These are phyloP conservation scores for Callaeas wilsoni DNA, from an alignment of 2,113 vertebrate species.

Conservation along the genomic window DNA sequence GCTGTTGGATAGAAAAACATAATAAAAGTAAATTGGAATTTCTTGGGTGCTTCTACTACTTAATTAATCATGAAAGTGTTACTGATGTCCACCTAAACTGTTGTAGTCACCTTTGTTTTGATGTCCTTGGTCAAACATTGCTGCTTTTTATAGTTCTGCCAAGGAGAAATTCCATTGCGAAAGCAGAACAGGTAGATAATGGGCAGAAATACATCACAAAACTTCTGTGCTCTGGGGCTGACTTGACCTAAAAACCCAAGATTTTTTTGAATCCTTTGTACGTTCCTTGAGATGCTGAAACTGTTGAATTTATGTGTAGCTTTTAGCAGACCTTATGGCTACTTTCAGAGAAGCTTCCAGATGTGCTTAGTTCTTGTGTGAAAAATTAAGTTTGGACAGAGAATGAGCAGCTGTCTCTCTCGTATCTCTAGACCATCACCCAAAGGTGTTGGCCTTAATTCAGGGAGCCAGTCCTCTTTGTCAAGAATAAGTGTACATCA, in stretches of 20 bases:
- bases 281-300: neutral
- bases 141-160: neutral
- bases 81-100: neutral
- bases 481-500: neutral
- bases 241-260: neutral
- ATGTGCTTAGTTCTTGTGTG: neutral
- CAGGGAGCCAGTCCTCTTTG: neutral
- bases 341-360: neutral
- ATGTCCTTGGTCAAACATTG: neutral
- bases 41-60: neutral
- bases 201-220: neutral
- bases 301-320: neutral
- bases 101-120: neutral
- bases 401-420: neutral
- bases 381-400: neutral
- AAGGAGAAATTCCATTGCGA: neutral
- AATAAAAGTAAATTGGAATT: neutral
- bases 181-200: neutral
- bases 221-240: neutral
- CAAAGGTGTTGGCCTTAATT: neutral
- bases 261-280: neutral
- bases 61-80: neutral
- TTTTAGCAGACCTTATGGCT: neutral
- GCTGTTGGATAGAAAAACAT: neutral
- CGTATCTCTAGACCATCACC: neutral